Evolutionary conservation across 2,797 vertebrate species (phyloP), one percentile per base, ranked within the genome.

Genomic region (Graptemys geographica): DNA sequence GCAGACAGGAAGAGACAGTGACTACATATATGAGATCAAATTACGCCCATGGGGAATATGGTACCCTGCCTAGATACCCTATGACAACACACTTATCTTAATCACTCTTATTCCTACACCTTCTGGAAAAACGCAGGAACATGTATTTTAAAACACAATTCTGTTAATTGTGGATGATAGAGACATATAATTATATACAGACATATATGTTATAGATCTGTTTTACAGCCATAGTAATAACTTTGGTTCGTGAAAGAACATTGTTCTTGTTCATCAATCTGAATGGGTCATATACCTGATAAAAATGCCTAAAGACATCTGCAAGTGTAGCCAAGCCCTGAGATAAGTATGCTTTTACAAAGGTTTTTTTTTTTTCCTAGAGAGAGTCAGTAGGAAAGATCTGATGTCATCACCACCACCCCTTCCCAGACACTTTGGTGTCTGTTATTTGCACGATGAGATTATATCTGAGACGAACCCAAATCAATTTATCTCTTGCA

Each of bases 21-120:
- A 97, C 95, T 96, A 96, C 87, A 91, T 86, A 97, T 92, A 86
- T 74, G 97, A 97, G 97, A 98, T 97, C 87, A 87, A 96, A 97
- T 85, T 97, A 88, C 90, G 95, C 95, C 97, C 96, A 95, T 59
- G 83, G 97, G 96, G 96, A 97, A 94, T 94, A 85, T 15, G 44
- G 59, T 62, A 84, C 31, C 44, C 49, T 79, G 56, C 3, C 78
- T 88, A 93, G 89, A 44, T 6, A 80, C 23, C 84, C 31, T 59
- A 37, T 49, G 92, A 95, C 94, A 96, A 94, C 53, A 89, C 19
- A 86, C 87, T 21, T 83, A 53, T 51, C 88, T 95, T 95, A 89
- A 87, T 84, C 0, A 0, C 23, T 89, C 12, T 86, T 72, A 57
- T 79, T 84, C 74, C 72, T 2, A 13, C 11, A 86, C 37, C 25